Percentiles rank a stretch among this genome's conserved stretches.
phyloP scores from a whole-genome alignment of 2,888 invertebrate species.

The Spilarctia lutea region DNA sequence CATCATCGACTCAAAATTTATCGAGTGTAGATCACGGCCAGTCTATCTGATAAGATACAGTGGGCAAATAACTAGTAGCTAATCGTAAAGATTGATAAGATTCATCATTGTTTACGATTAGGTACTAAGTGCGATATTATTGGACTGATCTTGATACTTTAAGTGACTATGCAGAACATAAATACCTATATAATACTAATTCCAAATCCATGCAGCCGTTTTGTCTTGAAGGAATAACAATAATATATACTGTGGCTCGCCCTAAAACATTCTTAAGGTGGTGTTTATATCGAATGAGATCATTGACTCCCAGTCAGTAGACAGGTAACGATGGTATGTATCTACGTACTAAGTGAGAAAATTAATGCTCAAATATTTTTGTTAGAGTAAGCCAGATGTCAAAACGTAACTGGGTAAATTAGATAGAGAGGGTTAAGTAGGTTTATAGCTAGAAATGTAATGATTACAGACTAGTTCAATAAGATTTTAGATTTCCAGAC shows the following conservation, averaged over 20 bases:
- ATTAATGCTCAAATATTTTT: neutral
- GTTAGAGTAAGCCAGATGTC: neutral
- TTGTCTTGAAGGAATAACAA: neutral
- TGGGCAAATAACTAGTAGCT: neutral
- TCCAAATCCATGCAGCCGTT: neutral
- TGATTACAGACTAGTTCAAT: neutral
- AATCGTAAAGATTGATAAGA: neutral
- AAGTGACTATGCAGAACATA: neutral
- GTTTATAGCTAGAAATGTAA: neutral
- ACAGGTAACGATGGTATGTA: neutral
- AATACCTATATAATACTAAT: neutral
- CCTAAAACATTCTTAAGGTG: neutral
- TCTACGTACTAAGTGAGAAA: neutral
- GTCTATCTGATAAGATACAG: neutral
- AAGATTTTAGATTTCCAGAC: neutral
- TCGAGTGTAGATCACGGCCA: conserved; percentile 1
- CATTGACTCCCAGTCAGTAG: neutral
- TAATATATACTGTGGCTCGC: neutral
- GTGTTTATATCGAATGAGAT: neutral
- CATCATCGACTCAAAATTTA: neutral
- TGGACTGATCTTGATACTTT: neutral
- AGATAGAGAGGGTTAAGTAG: neutral
- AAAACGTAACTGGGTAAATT: neutral
- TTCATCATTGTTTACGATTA: neutral
- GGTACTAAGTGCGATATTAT: neutral